phyloP scores from a whole-genome alignment of 2,888 invertebrate species.

The Polyommatus iphigenia region DNA sequence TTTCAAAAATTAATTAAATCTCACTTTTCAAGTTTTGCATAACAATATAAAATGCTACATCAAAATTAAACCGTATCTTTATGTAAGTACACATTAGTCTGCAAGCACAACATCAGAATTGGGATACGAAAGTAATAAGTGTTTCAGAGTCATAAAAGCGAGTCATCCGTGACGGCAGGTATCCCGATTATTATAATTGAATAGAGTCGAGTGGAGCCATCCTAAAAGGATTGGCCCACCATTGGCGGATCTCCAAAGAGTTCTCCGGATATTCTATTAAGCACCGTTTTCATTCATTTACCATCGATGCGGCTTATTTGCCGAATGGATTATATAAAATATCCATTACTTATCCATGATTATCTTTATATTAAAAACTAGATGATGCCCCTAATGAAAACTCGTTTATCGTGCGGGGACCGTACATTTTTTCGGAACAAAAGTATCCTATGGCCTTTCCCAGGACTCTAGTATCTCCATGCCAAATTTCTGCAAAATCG shows the following conservation, averaged over 20 bases:
- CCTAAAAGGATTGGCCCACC: conserved; percentile 31
- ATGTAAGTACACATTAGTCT: neutral
- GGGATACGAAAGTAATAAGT: conserved; percentile 24
- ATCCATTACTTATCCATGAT: no score
- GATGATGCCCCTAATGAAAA: no score
- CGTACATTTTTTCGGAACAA: no score
- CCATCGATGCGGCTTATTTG: neutral
- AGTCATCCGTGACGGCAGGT: conserved; percentile 32
- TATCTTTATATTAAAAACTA: no score
- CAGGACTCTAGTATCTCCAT: no score
- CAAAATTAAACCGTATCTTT: neutral
- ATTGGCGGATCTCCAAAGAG: conserved; percentile 32
- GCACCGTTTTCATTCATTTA: conserved; percentile 29
- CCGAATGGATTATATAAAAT: neutral
- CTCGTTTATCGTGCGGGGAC: no score
- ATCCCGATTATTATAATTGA: conserved; percentile 34
- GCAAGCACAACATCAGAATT: neutral
- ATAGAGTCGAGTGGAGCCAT: conserved; percentile 34
- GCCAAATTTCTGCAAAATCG: no score
- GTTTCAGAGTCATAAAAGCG: conserved; percentile 31
- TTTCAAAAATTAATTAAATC: no score
- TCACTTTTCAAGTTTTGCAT: neutral
- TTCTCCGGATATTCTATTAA: conserved; percentile 31
- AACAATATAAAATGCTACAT: neutral
- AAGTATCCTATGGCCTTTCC: no score